A percentile compares a stretch with the other conserved stretches of the same genome.
Evolutionary conservation across 2,888 invertebrate species (phyloP).

Genomic region (Stenurella melanura): DNA sequence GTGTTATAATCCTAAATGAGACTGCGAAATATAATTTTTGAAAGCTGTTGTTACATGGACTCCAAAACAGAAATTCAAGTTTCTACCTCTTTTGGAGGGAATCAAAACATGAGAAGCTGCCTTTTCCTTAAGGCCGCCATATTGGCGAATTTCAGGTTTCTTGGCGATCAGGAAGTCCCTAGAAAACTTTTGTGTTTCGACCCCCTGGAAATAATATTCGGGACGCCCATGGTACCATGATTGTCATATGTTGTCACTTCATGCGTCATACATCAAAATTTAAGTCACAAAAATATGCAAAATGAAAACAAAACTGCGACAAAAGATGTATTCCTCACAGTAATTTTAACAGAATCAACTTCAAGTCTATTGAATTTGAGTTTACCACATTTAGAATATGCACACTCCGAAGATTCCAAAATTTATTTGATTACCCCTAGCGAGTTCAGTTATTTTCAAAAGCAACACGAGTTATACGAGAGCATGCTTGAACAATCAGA

Average conservation of each 20-base stretch:
- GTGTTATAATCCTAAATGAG: no score
- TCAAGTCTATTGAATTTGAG: constrained; percentile 66
- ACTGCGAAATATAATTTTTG: no score
- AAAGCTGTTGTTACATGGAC: no score
- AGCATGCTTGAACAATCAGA: not conserved
- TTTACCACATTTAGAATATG: constrained; percentile 66
- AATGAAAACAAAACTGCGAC: constrained; percentile 43
- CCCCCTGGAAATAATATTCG: not conserved
- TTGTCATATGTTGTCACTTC: constrained; percentile 35
- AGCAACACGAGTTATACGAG: constrained; percentile 30
- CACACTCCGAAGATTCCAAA: constrained; percentile 59
- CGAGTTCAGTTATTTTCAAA: constrained; percentile 51
- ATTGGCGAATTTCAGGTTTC: no score
- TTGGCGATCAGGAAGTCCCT: no score
- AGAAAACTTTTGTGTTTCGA: not conserved
- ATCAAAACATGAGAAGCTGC: no score
- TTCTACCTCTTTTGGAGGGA: no score
- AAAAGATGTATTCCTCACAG: constrained; percentile 65
- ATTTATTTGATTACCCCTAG: constrained; percentile 61
- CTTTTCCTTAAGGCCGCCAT: no score
- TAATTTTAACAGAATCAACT: constrained; percentile 69
- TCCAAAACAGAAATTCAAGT: no score
- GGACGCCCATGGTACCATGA: not conserved
- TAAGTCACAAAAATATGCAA: constrained; percentile 43
- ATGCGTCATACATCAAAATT: constrained; percentile 34